These are phyloP conservation scores for Harpagus bidentatus DNA, from an alignment of 2,113 vertebrate genomes.

Conservation along the genomic window DNA sequence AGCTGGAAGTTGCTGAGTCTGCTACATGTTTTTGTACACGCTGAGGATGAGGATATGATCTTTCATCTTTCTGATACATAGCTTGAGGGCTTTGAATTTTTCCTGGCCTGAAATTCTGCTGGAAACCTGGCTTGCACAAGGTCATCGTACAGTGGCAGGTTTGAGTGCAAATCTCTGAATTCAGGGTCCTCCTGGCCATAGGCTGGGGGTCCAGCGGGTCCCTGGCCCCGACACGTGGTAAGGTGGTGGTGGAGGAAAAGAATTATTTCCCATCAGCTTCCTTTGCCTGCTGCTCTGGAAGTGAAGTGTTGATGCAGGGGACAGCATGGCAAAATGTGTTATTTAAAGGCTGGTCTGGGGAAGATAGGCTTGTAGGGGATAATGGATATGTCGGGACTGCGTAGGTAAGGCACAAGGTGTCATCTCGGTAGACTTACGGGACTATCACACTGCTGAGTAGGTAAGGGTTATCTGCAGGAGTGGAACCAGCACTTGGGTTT, in stretches of 20 bases:
- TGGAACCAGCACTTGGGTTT: not conserved
- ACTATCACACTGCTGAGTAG: not conserved
- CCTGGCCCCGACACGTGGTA: not conserved
- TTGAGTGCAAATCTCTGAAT: not conserved
- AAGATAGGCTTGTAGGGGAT: not conserved
- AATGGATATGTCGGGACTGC: fast-evolving
- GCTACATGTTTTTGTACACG: fast-evolving
- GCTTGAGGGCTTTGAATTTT: not conserved
- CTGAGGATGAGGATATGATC: not conserved
- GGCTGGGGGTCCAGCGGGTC: not conserved
- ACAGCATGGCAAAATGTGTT: not conserved
- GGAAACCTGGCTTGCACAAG: not conserved
- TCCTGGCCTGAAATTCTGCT: not conserved
- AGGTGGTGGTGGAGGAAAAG: not conserved
- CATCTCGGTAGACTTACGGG: not conserved
- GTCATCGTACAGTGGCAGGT: not conserved
- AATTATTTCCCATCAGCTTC: not conserved
- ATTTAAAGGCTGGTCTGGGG: not conserved
- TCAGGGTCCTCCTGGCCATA: not conserved
- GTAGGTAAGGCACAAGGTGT: not conserved
- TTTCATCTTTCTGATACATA: not conserved
- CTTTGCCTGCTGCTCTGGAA: not conserved
- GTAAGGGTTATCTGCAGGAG: not conserved
- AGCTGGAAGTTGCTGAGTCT: not conserved
- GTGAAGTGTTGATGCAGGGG: not conserved